Base-by-base conservation (phyloP, 2,888 invertebrate genomes). In the Apamea crenata region DNA sequence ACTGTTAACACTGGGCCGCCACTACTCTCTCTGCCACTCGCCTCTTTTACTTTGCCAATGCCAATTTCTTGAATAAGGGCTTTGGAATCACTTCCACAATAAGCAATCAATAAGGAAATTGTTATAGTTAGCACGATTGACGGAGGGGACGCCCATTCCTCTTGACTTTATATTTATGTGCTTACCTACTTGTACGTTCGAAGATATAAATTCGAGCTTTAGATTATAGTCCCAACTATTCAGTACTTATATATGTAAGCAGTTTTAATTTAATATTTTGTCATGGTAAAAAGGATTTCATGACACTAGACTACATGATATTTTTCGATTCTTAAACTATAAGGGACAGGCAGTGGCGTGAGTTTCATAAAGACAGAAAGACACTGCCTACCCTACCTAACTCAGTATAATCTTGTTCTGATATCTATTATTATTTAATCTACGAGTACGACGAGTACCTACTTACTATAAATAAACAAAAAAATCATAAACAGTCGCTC, bases 71-170 rank as follows among this genome's bases (percentile, higher is more conserved):
- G 40, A 40, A 29, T 40, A 29, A 29, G 8, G 16, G 14, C 25
- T 21, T 18, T 75, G 56, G n/a, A 77, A 47, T 36, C n/a, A 25
- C n/a, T 59, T 47, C 1, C 16, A 32, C 77, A 47, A 76, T n/a
- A 32, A 59, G 32, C 25, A 18, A 44, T n/a, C 5, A 14, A 44
- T 59, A 12, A 75, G 75, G 75, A 59, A 59, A 76, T 75, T 76
- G 75, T n/a, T 56, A 40, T 14, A 25, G 47, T 14, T 21, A 29
- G 14, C 40, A 18, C 25, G 32, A n/a, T 47, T 32, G 5, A 32
- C 25, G 16, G 21, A 14, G 7, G 18, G 8, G 14, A 14, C 21
- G n/a, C 14, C 0, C 8, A 14, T 44, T 18, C 16, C 3, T 68
- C 16, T 8, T 32, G 59, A 1, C 6, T n/a, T 44, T 14, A 47